These are phyloP conservation scores for Dinocampus coccinellae DNA, from an alignment of 2,888 invertebrate species.

Conservation along the genomic window DNA sequence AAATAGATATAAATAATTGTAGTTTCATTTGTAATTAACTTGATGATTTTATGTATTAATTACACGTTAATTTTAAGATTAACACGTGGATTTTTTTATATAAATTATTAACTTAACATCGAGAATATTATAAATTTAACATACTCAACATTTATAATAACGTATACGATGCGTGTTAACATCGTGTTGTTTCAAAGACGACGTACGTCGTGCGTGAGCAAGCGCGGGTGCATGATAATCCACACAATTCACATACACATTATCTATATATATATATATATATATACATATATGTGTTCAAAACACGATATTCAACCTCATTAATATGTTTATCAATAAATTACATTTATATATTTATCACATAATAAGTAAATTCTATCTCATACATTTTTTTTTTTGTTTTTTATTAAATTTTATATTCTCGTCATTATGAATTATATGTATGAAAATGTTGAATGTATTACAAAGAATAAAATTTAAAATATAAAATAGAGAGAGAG, in stretches of 20 bases:
- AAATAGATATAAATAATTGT: no score
- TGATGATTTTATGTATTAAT: slow-evolving; percentile 31
- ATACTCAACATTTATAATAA: slow-evolving; percentile 31
- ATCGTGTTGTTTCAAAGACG: slow-evolving; percentile 48
- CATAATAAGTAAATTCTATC: slow-evolving; percentile 57
- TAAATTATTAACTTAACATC: slow-evolving; percentile 30
- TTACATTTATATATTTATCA: slow-evolving; percentile 66
- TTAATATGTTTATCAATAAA: slow-evolving; percentile 67
- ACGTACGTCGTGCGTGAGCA: slow-evolving; percentile 61
- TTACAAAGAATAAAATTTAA: no score
- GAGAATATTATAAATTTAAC: slow-evolving; percentile 35
- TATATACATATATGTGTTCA: slow-evolving; percentile 9
- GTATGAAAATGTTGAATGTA: no score
- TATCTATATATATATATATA: slow-evolving; percentile 25
- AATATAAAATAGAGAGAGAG: no score
- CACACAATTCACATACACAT: slow-evolving; percentile 50
- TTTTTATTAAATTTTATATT: slow-evolving; percentile 52
- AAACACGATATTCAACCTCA: slow-evolving; percentile 47
- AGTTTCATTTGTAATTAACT: neutral
- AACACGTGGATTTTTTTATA: slow-evolving; percentile 32
- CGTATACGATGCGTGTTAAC: slow-evolving; percentile 16
- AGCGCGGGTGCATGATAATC: slow-evolving; percentile 57
- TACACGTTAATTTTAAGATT: slow-evolving; percentile 31
- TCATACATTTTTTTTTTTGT: no score
- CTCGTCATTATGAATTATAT: slow-evolving; percentile 61